Conservation (phyloP, 2,113 vertebrate genomes). For the Zootoca vivipara region DNA sequence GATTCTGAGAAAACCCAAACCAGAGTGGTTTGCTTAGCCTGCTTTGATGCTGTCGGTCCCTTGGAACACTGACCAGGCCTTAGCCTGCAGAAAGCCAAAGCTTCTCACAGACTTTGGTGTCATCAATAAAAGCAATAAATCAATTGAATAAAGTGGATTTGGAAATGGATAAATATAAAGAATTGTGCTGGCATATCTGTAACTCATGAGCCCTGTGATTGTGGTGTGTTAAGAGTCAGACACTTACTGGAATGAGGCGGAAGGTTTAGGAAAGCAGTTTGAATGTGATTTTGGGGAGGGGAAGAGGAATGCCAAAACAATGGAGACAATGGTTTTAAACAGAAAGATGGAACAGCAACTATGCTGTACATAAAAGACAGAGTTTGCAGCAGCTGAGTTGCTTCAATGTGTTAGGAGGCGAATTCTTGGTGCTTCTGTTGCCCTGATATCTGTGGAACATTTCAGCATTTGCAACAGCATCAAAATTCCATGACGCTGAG, state of each 20-base stretch:
- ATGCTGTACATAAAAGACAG: neutral
- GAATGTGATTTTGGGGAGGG: neutral
- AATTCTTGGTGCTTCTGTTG: neutral
- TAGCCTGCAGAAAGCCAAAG: neutral
- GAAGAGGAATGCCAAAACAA: neutral
- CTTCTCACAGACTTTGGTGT: neutral
- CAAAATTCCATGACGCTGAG: constrained; percentile 51
- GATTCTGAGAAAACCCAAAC: neutral
- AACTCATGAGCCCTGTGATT: neutral
- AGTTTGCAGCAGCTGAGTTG: neutral
- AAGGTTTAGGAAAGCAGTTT: neutral
- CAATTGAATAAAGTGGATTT: neutral
- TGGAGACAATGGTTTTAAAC: neutral
- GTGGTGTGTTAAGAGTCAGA: neutral
- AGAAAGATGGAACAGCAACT: neutral
- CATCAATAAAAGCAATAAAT: neutral
- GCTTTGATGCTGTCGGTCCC: neutral
- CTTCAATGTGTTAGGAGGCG: neutral
- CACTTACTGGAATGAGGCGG: too few relatives aligned
- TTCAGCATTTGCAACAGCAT: constrained; percentile 46
- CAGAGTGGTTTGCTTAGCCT: neutral
- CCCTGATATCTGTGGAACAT: neutral
- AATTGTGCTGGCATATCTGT: neutral
- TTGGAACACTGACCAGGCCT: neutral
- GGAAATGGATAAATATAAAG: neutral